Evolutionary conservation across 2,113 vertebrate species (phyloP).

Genomic region (Cochlearius cochlearius): DNA sequence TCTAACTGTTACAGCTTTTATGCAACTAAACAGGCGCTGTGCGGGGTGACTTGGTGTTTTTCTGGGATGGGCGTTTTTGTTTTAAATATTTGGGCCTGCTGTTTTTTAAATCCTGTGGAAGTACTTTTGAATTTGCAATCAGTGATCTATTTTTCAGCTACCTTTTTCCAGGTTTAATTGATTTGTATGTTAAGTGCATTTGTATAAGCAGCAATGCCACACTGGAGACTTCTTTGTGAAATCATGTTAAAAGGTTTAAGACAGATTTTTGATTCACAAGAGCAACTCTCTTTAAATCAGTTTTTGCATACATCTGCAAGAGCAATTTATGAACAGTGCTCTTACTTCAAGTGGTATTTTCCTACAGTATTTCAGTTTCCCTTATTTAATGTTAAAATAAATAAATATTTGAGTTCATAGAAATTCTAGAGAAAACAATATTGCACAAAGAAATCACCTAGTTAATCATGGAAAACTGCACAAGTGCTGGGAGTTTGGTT

Average conservation of each 20-base stretch:
- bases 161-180: neutral
- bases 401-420: constrained; percentile 27
- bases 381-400: constrained; percentile 39
- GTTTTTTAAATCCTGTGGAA: neutral
- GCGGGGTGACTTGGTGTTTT: neutral
- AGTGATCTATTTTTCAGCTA: neutral
- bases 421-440: constrained; percentile 6
- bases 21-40: neutral
- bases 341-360: constrained; percentile 11
- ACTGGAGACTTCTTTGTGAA: neutral
- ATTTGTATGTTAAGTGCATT: neutral
- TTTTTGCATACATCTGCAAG: neutral
- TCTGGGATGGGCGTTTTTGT: rapidly evolving
- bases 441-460: neutral
- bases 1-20: neutral
- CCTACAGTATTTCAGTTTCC: constrained; percentile 10
- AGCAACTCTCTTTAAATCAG: neutral
- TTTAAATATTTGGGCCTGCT: neutral
- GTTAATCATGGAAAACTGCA: neutral
- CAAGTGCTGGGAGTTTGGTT: neutral
- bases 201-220: neutral
- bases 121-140: neutral
- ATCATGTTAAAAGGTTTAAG: neutral
- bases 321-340: neutral
- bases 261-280: neutral